A percentile compares a stretch with the other conserved stretches of the same genome.
Conservation (phyloP, 2,113 vertebrate genomes). For the Prolemur simus region DNA sequence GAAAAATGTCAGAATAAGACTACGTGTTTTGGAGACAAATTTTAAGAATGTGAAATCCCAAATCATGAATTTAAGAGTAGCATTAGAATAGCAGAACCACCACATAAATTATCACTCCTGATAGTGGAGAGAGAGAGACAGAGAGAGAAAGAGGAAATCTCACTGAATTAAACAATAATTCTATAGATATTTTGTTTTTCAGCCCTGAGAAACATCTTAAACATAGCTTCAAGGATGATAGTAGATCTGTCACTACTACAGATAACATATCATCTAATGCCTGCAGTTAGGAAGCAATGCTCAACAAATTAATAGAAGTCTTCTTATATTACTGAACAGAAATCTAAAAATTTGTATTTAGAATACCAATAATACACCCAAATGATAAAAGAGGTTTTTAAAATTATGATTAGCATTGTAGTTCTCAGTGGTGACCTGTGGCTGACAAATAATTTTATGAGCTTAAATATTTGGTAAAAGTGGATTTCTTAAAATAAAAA, state of each 20-base stretch:
- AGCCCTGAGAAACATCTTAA: neutral
- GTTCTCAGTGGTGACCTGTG: neutral
- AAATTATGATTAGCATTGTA: neutral
- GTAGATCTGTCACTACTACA: neutral
- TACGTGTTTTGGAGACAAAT: neutral
- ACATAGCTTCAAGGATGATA: neutral
- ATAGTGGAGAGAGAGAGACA: neutral
- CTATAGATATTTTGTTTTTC: neutral
- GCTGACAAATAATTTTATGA: slow-evolving; percentile 20
- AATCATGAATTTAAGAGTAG: neutral
- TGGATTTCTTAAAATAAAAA: neutral
- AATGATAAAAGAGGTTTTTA: neutral
- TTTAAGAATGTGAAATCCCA: neutral
- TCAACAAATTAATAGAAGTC: slow-evolving; percentile 4
- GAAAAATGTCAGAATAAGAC: neutral
- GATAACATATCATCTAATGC: neutral
- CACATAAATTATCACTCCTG: neutral
- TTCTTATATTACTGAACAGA: neutral
- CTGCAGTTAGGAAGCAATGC: neutral
- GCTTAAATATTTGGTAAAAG: neutral
- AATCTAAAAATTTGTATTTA: neutral
- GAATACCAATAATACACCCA: neutral
- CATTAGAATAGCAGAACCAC: neutral
- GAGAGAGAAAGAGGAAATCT: neutral
- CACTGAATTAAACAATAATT: neutral